Base-by-base conservation (phyloP, 2,888 invertebrate species). In the Psococerastis gibbosa region DNA sequence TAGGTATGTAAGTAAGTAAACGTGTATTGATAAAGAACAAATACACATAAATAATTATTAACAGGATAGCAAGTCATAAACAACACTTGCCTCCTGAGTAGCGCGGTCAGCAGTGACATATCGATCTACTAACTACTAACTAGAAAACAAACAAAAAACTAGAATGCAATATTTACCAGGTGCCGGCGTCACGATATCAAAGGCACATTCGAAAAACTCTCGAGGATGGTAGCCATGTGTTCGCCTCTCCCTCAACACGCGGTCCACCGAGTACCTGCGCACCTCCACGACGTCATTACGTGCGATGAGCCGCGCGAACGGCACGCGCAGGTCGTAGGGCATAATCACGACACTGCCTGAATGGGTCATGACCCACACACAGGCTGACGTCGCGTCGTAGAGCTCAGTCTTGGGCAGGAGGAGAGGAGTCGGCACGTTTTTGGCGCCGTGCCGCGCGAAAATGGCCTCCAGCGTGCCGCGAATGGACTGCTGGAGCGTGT, bases 121-220 rank as follows among this genome's bases (percentile, higher is more conserved):
- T n/a, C n/a, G 2, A 22, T 16, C 5, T 43, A 11, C 5, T 1
- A 45, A 4, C 9, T 22, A 20, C 18, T n/a, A 35, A n/a, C 23
- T 11, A 16, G 32, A 31, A 34, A 45, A 16, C 6, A 31, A 2
- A 18, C 11, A 32, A 13, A 45, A 20, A 34, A 32, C 32, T 22
- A 9, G 31, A 13, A 16, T 11, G 15, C 13, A 3, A 32, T 41
- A 31, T 3, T 32, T 57, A 67, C 77, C 77, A 46, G 72, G 66
- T 47, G 68, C 73, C 2, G 85, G 75, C 3, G 82, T 79, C 22
- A 94, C 79, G 47, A 95, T 84, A 60, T 95, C 95, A 60, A 92
- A 92, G 2, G 87, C 85, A 60, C 89, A 89, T 60, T 92, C 91
- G 45, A 78, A 76, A 15, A 84, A 69, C 63, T 94, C 91, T 48